Percentiles rank a stretch among this genome's conserved stretches.
phyloP scores from a whole-genome alignment of 2,113 vertebrate genomes.

The Myxocyprinus asiaticus region DNA sequence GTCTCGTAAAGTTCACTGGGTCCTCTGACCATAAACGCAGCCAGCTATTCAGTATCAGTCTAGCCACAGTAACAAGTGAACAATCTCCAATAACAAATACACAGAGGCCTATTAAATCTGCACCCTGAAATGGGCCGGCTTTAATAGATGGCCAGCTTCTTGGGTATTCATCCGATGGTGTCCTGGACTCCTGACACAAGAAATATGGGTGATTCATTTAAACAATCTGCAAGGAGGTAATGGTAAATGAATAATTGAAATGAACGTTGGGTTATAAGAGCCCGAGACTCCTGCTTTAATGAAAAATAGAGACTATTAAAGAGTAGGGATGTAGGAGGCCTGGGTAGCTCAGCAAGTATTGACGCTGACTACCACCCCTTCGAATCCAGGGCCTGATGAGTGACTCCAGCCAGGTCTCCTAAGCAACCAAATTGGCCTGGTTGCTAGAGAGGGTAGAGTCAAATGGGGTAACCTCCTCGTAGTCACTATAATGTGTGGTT shows the following conservation, averaged over 20 bases:
- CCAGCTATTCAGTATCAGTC: constrained; percentile 49
- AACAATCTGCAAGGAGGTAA: background rate
- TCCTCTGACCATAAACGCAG: constrained; percentile 66
- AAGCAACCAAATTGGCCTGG: too few species aligned
- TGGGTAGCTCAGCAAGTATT: too few species aligned
- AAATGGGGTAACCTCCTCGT: too few species aligned
- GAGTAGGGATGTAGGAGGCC: too few species aligned
- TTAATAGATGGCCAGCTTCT: background rate
- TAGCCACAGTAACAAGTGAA: constrained; percentile 59
- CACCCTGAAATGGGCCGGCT: background rate
- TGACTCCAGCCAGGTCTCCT: too few species aligned
- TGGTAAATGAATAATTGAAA: constrained; percentile 17
- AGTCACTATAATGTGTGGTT: too few species aligned
- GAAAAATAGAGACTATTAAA: background rate
- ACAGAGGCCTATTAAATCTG: too few species aligned
- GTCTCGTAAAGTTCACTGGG: constrained; percentile 72
- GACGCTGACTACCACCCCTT: too few species aligned
- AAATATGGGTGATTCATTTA: background rate
- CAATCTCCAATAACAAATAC: constrained; percentile 61
- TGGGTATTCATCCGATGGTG: background rate
- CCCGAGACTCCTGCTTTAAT: background rate
- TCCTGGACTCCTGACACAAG: background rate
- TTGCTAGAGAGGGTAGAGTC: too few species aligned
- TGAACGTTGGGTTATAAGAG: background rate
- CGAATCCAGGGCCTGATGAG: too few species aligned